These are phyloP conservation scores for Pachymerium ferrugineum DNA, from an alignment of 2,888 invertebrate genomes.

Conservation along the genomic window DNA sequence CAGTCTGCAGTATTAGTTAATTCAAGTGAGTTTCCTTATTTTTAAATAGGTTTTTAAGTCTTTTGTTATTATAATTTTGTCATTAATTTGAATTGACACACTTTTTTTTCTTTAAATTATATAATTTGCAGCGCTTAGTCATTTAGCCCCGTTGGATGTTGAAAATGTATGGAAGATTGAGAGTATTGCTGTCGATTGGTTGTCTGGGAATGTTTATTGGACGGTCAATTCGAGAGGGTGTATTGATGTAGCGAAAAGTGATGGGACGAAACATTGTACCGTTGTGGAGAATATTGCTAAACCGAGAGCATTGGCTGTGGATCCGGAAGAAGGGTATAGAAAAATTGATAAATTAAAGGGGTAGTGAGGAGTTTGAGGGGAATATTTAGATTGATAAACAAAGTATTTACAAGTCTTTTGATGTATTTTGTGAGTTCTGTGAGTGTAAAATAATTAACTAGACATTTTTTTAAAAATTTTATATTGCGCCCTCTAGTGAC, in stretches of 20 bases:
- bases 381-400: too few species aligned
- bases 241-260: background rate
- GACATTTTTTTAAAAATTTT: too few species aligned
- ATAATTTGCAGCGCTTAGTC: background rate
- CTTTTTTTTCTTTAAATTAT: background rate
- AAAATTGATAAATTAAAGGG: background rate
- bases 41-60: background rate
- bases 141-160: background rate
- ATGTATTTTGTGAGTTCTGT: too few species aligned
- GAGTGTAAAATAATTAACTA: too few species aligned
- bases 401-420: too few species aligned
- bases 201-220: constrained; percentile 12
- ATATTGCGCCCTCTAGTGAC: too few species aligned
- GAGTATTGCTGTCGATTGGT: constrained; percentile 8
- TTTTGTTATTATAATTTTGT: too few species aligned
- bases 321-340: constrained; percentile 9
- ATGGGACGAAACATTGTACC: background rate
- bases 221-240: background rate
- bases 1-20: background rate
- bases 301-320: constrained; percentile 19
- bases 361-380: too few species aligned
- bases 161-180: background rate
- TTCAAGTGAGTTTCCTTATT: background rate
- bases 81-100: background rate
- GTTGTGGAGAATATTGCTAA: background rate